Evolutionary conservation across 2,113 vertebrate species (phyloP), one percentile per base, ranked within the genome.

Genomic region (Abramis brama): DNA sequence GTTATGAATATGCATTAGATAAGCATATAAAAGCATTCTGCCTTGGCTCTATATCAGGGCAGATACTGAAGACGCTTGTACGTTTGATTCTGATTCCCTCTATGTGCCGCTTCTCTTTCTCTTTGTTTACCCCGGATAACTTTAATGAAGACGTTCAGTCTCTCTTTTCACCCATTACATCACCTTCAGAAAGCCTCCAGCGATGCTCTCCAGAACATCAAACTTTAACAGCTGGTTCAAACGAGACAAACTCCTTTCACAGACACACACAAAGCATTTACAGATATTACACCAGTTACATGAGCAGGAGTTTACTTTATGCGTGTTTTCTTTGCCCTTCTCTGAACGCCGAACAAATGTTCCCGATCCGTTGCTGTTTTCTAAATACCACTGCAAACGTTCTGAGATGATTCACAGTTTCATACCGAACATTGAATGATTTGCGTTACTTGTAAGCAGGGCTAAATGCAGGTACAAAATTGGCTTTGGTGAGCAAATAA

Each of bases 161-260:
- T 39, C 23, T n/a, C 5, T 57, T 27, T 19, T 60, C 55, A n/a
- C 3, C 30, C 66, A 71, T 13, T 59, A 0, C 66, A 85, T 88
- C 27, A 90, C 62, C 76, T 23, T n/a, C 6, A 88, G 62, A 0
- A 19, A 59, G 62, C 50, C 78, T 70, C 78, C 25, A 12, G n/a
- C 70, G 60, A 23, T 2, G 39, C 39, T 43, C 39, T 43, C 39
- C 39, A 43, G 39, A 43, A 50, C 17, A 81, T 85, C 83, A 86
- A 87, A 86, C 59, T 88, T 87, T 89, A 36, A 89, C 74, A 3
- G 9, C 23, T 5, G 23, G 33, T 66, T 55, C 45, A 30, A 57
- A 78, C 59, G 11, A 83, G 57, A n/a, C 21, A 45, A 12, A 50
- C 47, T 13, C 47, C 47, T 47, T 47, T 13, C 47, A 50, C 11